These are phyloP conservation scores for Laspeyria flexula DNA, from an alignment of 2,888 invertebrate species.

Conservation along the genomic window DNA sequence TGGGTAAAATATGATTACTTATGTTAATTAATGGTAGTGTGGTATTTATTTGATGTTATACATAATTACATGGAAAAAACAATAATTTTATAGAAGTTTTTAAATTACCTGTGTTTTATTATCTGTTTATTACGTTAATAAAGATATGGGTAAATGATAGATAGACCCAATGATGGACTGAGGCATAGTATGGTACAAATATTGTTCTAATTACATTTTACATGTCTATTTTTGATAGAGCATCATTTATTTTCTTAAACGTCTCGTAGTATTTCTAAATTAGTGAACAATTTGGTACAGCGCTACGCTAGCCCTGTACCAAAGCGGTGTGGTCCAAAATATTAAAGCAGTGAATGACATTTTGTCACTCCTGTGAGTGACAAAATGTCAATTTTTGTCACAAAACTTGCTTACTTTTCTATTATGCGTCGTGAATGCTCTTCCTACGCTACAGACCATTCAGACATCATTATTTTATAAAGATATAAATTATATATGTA, in stretches of 20 bases:
- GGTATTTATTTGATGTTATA: neutral
- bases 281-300: neutral
- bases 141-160: too few relatives aligned
- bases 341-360: constrained; percentile 46
- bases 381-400: too few relatives aligned
- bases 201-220: too few relatives aligned
- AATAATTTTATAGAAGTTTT: too few relatives aligned
- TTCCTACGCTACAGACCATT: constrained; percentile 50
- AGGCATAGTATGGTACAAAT: too few relatives aligned
- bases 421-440: constrained; percentile 48
- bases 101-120: too few relatives aligned
- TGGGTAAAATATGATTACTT: too few relatives aligned
- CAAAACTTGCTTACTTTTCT: constrained; percentile 49
- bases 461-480: constrained; percentile 42
- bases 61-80: too few relatives aligned
- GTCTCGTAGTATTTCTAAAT: constrained; percentile 3
- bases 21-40: too few relatives aligned
- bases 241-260: constrained; percentile 3
- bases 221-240: neutral
- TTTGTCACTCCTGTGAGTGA: constrained; percentile 57
- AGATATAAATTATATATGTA: constrained; percentile 20
- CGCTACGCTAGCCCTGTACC: constrained; percentile 43
- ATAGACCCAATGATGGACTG: too few relatives aligned
- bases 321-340: constrained; percentile 52
- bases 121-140: too few relatives aligned